Evolutionary conservation across 2,888 invertebrate genomes (phyloP), one percentile per base, ranked within the genome.

Genomic region (Trileptium ribeirensis): DNA sequence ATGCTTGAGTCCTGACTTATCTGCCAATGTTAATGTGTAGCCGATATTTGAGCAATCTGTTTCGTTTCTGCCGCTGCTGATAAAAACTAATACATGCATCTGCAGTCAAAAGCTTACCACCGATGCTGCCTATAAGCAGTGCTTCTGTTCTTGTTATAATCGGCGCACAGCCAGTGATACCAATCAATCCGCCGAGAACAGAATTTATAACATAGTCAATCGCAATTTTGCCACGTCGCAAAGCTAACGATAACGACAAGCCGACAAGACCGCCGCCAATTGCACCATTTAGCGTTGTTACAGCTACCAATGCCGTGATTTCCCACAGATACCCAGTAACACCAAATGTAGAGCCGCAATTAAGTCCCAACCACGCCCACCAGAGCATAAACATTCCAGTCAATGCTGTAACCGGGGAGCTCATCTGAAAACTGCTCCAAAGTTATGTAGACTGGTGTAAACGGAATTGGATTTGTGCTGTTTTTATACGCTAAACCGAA

Each of bases 321-420:
- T 95, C 94, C 96, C 96, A 96, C 88, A 94, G 94, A 1, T 93
- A 92, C 0, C 94, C 94, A 83, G 93, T 93, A 8, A 94, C 92
- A 89, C 91, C 91, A 86, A 91, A 91, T 0, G 91, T 91, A 83
- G 91, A 91, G 24, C 96, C 96, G 78, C 95, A 95, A 89, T 96
- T 96, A 88, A 96, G 96, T 0, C 95, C 96, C 80, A 97, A 90
- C 96, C 96, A 96, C 0, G 96, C 96, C 96, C 96, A 96, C 95
- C 95, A 96, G 0, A 96, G 90, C 67, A 96, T 95, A 87, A 96
- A 96, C 19, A 95, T 92, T 0, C 95, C 96, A 93, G 95, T 93
- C 3, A 88, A 81, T 19, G 88, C 86, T 79, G 87, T 88, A 33
- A 87, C 87, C 3, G 88, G 88, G 78, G 86, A 87, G 24, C 86